Evolutionary conservation across 2,888 invertebrate species (phyloP).

Genomic region (Elmis aenea): DNA sequence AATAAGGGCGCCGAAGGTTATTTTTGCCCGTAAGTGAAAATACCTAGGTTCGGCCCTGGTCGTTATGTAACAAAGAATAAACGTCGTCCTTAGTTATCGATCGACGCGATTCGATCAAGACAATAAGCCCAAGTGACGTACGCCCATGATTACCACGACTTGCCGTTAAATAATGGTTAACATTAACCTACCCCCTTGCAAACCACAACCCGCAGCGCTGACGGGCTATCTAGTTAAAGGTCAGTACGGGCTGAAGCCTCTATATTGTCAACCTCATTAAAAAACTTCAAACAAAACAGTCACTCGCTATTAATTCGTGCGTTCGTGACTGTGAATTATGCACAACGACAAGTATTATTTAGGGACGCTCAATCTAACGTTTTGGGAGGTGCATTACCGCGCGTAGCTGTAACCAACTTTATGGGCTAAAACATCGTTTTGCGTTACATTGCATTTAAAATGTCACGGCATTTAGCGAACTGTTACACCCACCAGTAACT

Average conservation of each 20-base stretch:
- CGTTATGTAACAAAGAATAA: slow-evolving; percentile 11
- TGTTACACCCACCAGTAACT: no score
- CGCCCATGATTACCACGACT: slow-evolving; percentile 17
- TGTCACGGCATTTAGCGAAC: slow-evolving; percentile 10
- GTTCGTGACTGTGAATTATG: no score
- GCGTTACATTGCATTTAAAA: slow-evolving; percentile 15
- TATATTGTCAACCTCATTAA: no score
- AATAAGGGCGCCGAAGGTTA: no score
- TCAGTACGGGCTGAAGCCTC: no score
- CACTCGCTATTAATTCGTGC: no score
- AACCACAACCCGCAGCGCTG: slow-evolving; percentile 18
- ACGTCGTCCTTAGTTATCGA: slow-evolving; percentile 10
- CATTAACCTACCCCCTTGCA: slow-evolving; percentile 21
- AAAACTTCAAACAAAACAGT: no score
- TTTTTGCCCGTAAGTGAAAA: no score
- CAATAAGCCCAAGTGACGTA: slow-evolving; percentile 17
- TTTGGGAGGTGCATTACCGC: no score
- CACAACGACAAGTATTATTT: no score
- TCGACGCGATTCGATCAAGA: slow-evolving; percentile 14
- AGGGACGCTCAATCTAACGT: no score
- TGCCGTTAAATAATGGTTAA: slow-evolving; percentile 25
- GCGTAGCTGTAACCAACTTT: slow-evolving; percentile 5
- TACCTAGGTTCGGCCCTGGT: no score
- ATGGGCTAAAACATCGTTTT: slow-evolving; percentile 13
- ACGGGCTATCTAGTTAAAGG: slow-evolving; percentile 9